Conservation (phyloP, 2,113 vertebrate species). For the Ceuthmochares aereus region DNA sequence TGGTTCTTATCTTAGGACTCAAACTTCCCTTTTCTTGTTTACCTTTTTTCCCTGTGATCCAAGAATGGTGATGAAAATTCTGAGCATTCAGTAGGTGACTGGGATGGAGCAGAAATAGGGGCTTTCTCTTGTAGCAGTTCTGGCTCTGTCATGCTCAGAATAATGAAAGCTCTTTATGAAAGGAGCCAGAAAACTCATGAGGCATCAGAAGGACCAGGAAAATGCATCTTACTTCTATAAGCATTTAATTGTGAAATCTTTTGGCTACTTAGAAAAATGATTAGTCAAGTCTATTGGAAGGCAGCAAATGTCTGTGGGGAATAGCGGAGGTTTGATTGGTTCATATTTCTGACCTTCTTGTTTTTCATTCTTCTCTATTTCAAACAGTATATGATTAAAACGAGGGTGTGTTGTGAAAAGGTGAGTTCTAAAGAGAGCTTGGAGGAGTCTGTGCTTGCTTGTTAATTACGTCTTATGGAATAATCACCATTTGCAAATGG, state of each 20-base stretch:
- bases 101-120: conserved; percentile 8
- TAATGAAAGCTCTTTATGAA: conserved; percentile 28
- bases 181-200: conserved; percentile 8
- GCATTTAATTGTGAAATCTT: background rate
- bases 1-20: background rate
- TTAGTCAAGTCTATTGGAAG: conserved; percentile 29
- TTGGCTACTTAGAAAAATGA: conserved; percentile 30
- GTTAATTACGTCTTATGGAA: background rate
- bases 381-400: background rate
- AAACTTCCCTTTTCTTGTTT: background rate
- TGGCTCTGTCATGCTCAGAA: background rate
- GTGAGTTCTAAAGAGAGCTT: background rate
- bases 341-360: conserved; percentile 21
- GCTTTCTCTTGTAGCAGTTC: background rate
- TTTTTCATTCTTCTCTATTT: background rate
- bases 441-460: background rate
- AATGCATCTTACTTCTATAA: conserved; percentile 17
- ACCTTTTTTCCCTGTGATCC: background rate
- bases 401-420: background rate
- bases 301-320: background rate
- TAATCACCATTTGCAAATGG: background rate
- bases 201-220: conserved; percentile 23
- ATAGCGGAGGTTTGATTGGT: background rate
- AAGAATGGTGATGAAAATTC: background rate
- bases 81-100: background rate